A percentile compares a stretch with the other conserved stretches of the same genome.
Conservation (phyloP, 2,113 vertebrate species). For the Pachycephala philippinensis region DNA sequence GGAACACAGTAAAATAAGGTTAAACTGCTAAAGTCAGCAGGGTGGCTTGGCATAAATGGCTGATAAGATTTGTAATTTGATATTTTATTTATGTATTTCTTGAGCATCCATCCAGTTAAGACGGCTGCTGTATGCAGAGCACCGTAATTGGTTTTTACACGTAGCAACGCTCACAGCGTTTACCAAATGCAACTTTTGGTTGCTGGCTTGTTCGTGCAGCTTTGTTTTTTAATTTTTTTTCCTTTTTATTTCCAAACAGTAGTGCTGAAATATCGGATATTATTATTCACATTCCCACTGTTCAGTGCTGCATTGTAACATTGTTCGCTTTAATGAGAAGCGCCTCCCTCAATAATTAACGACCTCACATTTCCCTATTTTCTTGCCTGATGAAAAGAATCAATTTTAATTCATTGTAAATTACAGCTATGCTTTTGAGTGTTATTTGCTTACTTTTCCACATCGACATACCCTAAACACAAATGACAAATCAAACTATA, state of each 20-base stretch:
- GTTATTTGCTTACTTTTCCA: conserved; percentile 76
- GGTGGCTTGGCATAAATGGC: conserved; percentile 41
- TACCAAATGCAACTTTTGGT: conserved; percentile 61
- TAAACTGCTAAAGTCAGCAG: conserved; percentile 19
- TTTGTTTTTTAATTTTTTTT: not conserved
- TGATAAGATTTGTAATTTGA: conserved; percentile 57
- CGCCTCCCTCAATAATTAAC: conserved; percentile 82
- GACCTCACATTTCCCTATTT: conserved; percentile 82
- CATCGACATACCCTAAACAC: conserved; percentile 50
- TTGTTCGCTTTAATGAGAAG: conserved; percentile 78
- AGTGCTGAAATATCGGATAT: conserved; percentile 63
- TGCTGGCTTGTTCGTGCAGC: conserved; percentile 8
- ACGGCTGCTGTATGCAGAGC: conserved; percentile 33
- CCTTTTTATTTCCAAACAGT: conserved; percentile 39
- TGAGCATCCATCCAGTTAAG: conserved; percentile 46
- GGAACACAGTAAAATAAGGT: conserved; percentile 30
- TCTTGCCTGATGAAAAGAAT: conserved; percentile 85
- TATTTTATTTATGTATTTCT: conserved; percentile 60
- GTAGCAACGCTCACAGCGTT: conserved; percentile 28
- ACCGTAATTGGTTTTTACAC: conserved; percentile 65
- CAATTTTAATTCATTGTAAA: conserved; percentile 84
- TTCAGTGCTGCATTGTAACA: conserved; percentile 74
- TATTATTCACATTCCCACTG: conserved; percentile 71
- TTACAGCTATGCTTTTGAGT: conserved; percentile 78
- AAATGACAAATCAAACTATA: conserved; percentile 43